phyloP scores from a whole-genome alignment of 2,113 vertebrate species.

The Bufo bufo region DNA sequence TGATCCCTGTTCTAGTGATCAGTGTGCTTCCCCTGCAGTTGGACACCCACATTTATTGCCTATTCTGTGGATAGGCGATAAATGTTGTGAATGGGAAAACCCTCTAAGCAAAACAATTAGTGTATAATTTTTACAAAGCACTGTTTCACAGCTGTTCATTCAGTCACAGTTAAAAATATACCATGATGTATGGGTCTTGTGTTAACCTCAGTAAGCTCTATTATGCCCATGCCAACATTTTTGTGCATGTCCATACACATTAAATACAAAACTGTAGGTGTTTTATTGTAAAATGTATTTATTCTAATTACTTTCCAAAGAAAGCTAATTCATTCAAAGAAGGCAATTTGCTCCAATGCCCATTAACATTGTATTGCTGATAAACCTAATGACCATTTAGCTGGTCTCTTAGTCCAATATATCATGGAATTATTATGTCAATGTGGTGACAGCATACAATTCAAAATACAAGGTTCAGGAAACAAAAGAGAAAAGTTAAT shows the following conservation, averaged over 20 bases:
- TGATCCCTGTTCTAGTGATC: too few relatives aligned
- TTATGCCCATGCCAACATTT: not conserved
- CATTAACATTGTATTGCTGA: not conserved
- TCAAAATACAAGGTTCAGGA: not conserved
- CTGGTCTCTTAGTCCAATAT: not conserved
- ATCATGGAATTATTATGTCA: not conserved
- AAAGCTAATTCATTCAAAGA: not conserved
- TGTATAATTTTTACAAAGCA: too few relatives aligned
- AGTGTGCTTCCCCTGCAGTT: too few relatives aligned
- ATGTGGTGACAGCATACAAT: not conserved
- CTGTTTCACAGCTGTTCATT: not conserved
- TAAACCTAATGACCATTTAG: not conserved
- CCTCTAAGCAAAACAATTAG: too few relatives aligned
- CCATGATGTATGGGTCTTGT: not conserved
- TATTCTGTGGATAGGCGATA: too few relatives aligned
- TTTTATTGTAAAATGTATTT: not conserved
- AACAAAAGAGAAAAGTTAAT: not conserved
- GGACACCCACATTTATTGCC: too few relatives aligned
- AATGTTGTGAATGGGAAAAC: too few relatives aligned
- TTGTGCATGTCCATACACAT: not conserved
- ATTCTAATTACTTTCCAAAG: not conserved
- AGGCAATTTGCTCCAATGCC: not conserved
- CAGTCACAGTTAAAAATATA: not conserved
- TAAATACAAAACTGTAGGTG: not conserved
- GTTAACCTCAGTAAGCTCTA: not conserved